phyloP scores from a whole-genome alignment of 2,888 invertebrate species.

The Pheosia tremula region DNA sequence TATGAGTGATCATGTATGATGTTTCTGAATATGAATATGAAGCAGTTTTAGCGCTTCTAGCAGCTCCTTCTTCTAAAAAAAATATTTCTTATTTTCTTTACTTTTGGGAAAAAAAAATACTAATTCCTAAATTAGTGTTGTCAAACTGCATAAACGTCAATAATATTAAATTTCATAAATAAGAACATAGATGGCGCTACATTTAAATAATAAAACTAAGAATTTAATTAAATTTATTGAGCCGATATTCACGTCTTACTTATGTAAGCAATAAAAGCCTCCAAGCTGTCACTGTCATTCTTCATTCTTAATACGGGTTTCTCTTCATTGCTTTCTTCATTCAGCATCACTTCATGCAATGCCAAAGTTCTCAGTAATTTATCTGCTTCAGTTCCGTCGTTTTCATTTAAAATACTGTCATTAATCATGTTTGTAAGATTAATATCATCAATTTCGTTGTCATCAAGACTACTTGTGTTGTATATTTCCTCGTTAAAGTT shows the following conservation, averaged over 20 bases:
- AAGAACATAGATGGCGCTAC: too few species aligned
- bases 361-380: conserved; percentile 63
- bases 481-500: conserved; percentile 16
- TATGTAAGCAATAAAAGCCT: conserved; percentile 43
- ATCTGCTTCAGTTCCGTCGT: conserved; percentile 59
- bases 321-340: conserved; percentile 27
- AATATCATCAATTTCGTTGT: conserved; percentile 65
- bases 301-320: conserved; percentile 8
- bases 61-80: too few species aligned
- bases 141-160: too few species aligned
- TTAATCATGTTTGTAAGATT: conserved; percentile 70
- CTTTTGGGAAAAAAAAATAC: too few species aligned
- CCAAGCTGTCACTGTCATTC: conserved; percentile 33
- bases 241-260: conserved; percentile 19
- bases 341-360: conserved; percentile 61
- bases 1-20: too few species aligned
- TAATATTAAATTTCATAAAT: too few species aligned
- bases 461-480: conserved; percentile 51
- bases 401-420: conserved; percentile 66
- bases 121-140: too few species aligned
- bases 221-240: conserved; percentile 6
- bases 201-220: not conserved
- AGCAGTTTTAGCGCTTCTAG: too few species aligned
- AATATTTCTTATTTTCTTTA: too few species aligned
- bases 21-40: too few species aligned